Evolutionary conservation across 2,888 invertebrate genomes (phyloP).

Genomic region (Neoitamus cyanurus): DNA sequence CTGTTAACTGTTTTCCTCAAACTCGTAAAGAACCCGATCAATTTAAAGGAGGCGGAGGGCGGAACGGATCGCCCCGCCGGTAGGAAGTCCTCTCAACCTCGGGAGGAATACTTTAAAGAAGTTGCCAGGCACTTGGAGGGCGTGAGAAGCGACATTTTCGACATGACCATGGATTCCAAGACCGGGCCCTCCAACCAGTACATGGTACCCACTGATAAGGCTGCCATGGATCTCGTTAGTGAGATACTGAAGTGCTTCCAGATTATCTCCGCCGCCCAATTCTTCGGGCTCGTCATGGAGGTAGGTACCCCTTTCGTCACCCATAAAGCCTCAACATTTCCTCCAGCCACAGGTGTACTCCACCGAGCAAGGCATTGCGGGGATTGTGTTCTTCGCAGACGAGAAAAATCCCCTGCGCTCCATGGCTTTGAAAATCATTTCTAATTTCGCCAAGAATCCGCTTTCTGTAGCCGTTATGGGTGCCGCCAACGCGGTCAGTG

Average conservation of each 20-base stretch:
- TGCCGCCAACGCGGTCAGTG: conserved; percentile 62
- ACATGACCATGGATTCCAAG: conserved; percentile 61
- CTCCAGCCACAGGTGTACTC: conserved; percentile 10
- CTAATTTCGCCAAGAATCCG: conserved; percentile 63
- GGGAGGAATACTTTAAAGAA: conserved; percentile 65
- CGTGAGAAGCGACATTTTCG: conserved; percentile 64
- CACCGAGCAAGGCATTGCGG: conserved; percentile 57
- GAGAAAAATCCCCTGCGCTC: conserved; percentile 61
- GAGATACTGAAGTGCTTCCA: conserved; percentile 63
- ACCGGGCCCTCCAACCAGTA: conserved; percentile 58
- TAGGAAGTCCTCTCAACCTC: conserved; percentile 61
- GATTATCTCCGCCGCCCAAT: conserved; percentile 59
- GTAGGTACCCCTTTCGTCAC: conserved; percentile 50
- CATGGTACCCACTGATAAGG: conserved; percentile 58
- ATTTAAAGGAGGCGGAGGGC: neutral
- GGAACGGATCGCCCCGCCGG: conserved; percentile 56
- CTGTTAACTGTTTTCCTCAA: conserved; percentile 60
- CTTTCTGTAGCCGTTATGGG: conserved; percentile 60
- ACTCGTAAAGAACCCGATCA: conserved; percentile 58
- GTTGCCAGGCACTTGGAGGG: conserved; percentile 64
- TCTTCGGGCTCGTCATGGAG: conserved; percentile 59
- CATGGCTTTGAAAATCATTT: conserved; percentile 61
- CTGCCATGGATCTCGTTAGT: conserved; percentile 59
- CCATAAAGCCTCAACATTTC: neutral
- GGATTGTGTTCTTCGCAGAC: conserved; percentile 61